phyloP scores from a whole-genome alignment of 2,113 vertebrate species.

The Larimichthys polyactis region DNA sequence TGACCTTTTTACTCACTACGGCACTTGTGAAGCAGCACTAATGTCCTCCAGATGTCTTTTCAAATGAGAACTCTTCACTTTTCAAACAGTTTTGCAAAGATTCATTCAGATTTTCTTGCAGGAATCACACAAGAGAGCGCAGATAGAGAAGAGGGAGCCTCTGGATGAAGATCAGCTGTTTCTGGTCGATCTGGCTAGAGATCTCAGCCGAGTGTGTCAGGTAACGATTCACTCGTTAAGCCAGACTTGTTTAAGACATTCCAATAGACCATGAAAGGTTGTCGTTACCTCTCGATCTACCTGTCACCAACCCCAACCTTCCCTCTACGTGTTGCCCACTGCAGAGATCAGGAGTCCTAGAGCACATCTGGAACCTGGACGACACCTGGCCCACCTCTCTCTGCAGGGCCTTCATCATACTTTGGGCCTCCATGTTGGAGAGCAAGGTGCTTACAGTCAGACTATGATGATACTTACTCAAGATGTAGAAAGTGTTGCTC shows the following conservation, averaged over 20 bases:
- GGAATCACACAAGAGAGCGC: slow-evolving; percentile 79
- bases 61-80: background rate
- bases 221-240: slow-evolving; percentile 45
- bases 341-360: slow-evolving; percentile 81
- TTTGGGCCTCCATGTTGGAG: slow-evolving; percentile 83
- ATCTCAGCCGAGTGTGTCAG: slow-evolving; percentile 84
- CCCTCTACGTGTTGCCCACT: background rate
- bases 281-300: background rate
- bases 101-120: slow-evolving; percentile 36
- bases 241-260: background rate
- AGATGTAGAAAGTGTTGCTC: background rate
- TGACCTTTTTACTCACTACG: slow-evolving; percentile 49
- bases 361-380: slow-evolving; percentile 79
- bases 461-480: background rate
- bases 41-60: slow-evolving; percentile 20
- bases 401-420: slow-evolving; percentile 80
- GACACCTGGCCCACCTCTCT: slow-evolving; percentile 81
- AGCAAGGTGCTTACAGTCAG: slow-evolving; percentile 76
- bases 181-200: slow-evolving; percentile 80
- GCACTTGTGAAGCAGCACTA: slow-evolving; percentile 26
- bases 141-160: slow-evolving; percentile 75
- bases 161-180: slow-evolving; percentile 85
- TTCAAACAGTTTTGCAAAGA: background rate
- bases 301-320: background rate
- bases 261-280: background rate